These are phyloP conservation scores for Meda fulgida DNA, from an alignment of 2,797 vertebrate species.

Conservation along the genomic window DNA sequence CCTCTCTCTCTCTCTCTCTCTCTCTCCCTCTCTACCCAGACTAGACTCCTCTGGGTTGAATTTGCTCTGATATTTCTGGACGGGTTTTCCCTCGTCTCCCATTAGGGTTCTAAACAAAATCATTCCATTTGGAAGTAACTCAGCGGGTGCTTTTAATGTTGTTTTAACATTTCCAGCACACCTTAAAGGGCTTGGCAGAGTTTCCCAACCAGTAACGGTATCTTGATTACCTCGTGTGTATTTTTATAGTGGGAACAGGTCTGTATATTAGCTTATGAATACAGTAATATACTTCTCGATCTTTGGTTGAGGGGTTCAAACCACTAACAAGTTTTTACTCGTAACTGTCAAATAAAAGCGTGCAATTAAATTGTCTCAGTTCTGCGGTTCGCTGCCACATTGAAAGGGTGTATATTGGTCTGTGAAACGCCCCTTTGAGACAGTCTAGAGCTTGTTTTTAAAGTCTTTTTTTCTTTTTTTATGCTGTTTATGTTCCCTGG, in stretches of 20 bases:
- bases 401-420: conserved; percentile 4
- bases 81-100: conserved; percentile 45
- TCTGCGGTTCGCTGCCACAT: conserved; percentile 22
- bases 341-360: conserved; percentile 35
- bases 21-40: conserved; percentile 10
- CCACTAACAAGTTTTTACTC: conserved; percentile 48
- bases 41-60: conserved; percentile 56
- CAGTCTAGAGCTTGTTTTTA: conserved; percentile 31
- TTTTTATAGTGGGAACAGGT: conserved; percentile 43
- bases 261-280: conserved; percentile 28
- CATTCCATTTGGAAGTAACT: conserved; percentile 20
- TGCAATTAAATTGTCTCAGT: conserved; percentile 10
- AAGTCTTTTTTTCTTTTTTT: background rate
- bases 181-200: conserved; percentile 40
- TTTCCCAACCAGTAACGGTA: conserved; percentile 26
- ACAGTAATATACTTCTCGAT: conserved; percentile 8
- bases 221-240: conserved; percentile 47
- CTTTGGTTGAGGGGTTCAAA: conserved; percentile 44
- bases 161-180: conserved; percentile 50
- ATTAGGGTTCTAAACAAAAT: conserved; percentile 41
- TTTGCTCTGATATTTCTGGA: conserved; percentile 53
- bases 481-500: conserved; percentile 2
- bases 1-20: background rate
- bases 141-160: conserved; percentile 28
- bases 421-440: conserved; percentile 16